Percentiles rank a stretch among this genome's conserved stretches.
Conservation (phyloP, 2,888 invertebrate species). For the Campoplex capitator region DNA sequence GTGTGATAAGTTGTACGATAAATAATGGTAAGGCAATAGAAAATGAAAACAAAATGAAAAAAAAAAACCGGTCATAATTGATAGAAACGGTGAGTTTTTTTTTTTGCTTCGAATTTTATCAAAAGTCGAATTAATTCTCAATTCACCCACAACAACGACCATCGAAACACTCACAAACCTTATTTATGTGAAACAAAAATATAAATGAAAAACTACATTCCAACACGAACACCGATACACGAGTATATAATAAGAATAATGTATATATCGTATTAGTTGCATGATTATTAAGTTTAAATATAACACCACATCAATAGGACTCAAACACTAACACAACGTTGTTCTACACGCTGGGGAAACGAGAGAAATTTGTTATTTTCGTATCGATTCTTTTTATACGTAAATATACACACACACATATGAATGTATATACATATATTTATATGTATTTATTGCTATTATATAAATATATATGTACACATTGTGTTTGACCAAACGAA, state of each 20-base stretch:
- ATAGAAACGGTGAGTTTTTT: not conserved
- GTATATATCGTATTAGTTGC: conserved; percentile 74
- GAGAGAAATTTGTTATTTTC: conserved; percentile 60
- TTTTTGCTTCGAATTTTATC: conserved; percentile 2
- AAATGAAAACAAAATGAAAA: not conserved
- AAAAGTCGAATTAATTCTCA: conserved; percentile 65
- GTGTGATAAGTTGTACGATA: not conserved
- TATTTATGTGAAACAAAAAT: conserved; percentile 51
- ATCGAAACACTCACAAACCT: conserved; percentile 81
- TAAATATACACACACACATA: conserved; percentile 10
- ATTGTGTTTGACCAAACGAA: conserved; percentile 57
- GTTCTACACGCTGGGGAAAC: conserved; percentile 75
- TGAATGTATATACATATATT: conserved; percentile 27
- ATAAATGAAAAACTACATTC: conserved; percentile 78
- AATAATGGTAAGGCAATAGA: conserved; percentile 5
- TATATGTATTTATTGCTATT: conserved; percentile 27
- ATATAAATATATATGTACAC: conserved; percentile 41
- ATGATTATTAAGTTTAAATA: conserved; percentile 78
- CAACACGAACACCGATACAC: conserved; percentile 80
- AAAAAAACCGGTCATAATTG: conserved; percentile 31
- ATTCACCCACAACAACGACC: conserved; percentile 78
- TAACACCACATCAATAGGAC: conserved; percentile 83
- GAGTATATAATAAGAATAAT: conserved; percentile 72
- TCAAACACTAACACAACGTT: conserved; percentile 80
- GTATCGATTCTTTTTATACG: conserved; percentile 25